Conservation (phyloP, 2,888 invertebrate species). For the Eurytoma californica region DNA sequence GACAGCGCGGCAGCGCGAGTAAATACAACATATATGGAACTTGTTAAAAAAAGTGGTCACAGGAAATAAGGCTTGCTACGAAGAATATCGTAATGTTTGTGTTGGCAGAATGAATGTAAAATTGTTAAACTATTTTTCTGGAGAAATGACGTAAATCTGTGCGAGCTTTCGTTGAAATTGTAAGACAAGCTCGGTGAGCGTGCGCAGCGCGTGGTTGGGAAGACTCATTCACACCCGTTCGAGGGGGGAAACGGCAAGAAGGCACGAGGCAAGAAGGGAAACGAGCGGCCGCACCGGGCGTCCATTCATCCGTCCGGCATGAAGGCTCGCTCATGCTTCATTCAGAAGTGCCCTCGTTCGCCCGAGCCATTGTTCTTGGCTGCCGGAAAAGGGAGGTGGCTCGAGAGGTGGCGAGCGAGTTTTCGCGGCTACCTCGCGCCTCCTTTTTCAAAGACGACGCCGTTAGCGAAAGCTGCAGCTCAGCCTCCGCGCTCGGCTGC, state of each 20-base stretch:
- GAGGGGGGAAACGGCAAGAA: background rate
- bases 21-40: conserved; percentile 11
- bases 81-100: conserved; percentile 18
- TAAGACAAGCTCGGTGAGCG: no score
- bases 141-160: conserved; percentile 2
- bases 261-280: background rate
- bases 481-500: background rate
- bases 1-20: background rate
- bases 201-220: background rate
- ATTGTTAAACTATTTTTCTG: conserved; percentile 2
- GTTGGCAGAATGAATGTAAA: conserved; percentile 13
- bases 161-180: background rate
- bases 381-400: conserved; percentile 2
- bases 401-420: background rate
- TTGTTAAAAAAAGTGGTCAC: conserved; percentile 1
- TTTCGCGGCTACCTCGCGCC: no score
- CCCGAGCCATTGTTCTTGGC: conserved; percentile 40
- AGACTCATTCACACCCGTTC: conserved; percentile 40
- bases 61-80: conserved; percentile 5
- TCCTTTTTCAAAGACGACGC: no score
- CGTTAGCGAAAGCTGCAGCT: no score
- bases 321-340: conserved; percentile 61
- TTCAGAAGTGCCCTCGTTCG: conserved; percentile 57
- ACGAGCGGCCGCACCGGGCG: conserved; percentile 36
- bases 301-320: conserved; percentile 61